Conservation (phyloP, 2,113 vertebrate species). For the Lepisosteus osseus region DNA sequence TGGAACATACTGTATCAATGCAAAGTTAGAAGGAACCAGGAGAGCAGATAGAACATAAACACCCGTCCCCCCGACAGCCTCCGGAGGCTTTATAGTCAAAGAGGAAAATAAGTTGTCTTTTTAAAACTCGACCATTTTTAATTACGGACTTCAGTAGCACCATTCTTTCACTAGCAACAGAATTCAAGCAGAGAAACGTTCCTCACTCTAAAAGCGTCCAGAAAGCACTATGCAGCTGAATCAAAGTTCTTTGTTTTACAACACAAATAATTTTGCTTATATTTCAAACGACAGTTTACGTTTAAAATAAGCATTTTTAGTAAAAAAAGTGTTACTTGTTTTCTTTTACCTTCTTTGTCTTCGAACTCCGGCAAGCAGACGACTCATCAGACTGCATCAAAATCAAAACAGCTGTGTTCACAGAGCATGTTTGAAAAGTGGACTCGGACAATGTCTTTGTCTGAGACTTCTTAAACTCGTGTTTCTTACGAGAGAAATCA, state of each 20-base stretch:
- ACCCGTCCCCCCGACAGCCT: neutral
- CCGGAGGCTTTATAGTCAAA: too few relatives aligned
- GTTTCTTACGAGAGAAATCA: too few relatives aligned
- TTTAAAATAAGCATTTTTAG: neutral
- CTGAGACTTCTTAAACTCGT: too few relatives aligned
- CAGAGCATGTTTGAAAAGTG: neutral
- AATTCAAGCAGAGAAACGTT: constrained; percentile 1
- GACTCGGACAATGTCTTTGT: too few relatives aligned
- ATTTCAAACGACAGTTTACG: neutral
- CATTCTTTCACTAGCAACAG: constrained; percentile 1
- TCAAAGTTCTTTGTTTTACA: neutral
- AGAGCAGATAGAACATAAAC: neutral
- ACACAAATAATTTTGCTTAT: neutral
- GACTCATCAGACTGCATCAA: constrained; percentile 1
- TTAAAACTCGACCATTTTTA: constrained; percentile 32
- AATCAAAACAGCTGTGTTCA: constrained; percentile 17
- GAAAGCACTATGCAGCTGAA: neutral
- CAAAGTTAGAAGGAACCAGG: neutral
- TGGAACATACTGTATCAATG: neutral
- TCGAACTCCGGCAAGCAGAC: constrained; percentile 7
- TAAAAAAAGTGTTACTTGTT: neutral
- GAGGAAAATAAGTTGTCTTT: neutral
- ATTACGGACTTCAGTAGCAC: constrained; percentile 23
- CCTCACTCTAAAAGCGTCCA: constrained; percentile 3
- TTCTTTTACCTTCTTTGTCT: constrained; percentile 21